Evolutionary conservation across 2,113 vertebrate species (phyloP).

Genomic region (Lophotis ruficrista): DNA sequence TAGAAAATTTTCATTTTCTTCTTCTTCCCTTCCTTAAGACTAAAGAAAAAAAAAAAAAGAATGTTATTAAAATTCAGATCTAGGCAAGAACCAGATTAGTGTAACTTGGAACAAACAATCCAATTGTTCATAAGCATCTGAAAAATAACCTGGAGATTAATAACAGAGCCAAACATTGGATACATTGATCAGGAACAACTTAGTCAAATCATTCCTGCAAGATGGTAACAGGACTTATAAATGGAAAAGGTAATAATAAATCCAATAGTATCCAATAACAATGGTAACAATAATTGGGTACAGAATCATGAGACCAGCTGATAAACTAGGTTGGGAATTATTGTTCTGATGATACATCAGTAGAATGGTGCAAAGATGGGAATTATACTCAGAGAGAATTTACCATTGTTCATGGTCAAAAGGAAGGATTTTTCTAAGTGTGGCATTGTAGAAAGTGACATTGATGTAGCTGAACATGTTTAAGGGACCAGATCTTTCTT

Average conservation of each 20-base stretch:
- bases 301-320: rapidly evolving
- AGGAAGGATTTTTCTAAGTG: not conserved
- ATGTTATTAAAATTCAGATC: not conserved
- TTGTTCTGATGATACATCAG: not conserved
- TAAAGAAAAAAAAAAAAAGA: not conserved
- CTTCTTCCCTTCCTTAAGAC: not conserved
- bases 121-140: not conserved
- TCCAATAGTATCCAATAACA: not conserved
- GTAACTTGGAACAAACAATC: not conserved
- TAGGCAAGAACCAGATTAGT: not conserved
- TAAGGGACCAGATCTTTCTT: not conserved
- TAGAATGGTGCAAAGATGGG: not conserved
- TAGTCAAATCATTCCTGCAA: not conserved
- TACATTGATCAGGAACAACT: not conserved
- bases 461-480: not conserved
- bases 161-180: not conserved
- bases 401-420: not conserved
- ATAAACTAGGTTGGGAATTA: not conserved
- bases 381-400: not conserved
- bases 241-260: not conserved
- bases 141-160: not conserved
- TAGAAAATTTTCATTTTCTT: not conserved
- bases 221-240: not conserved
- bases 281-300: not conserved
- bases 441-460: not conserved